A percentile compares a stretch with the other conserved stretches of the same genome.
These are phyloP conservation scores for Chionis minor DNA, from an alignment of 2,113 vertebrate genomes.

Conservation along the genomic window DNA sequence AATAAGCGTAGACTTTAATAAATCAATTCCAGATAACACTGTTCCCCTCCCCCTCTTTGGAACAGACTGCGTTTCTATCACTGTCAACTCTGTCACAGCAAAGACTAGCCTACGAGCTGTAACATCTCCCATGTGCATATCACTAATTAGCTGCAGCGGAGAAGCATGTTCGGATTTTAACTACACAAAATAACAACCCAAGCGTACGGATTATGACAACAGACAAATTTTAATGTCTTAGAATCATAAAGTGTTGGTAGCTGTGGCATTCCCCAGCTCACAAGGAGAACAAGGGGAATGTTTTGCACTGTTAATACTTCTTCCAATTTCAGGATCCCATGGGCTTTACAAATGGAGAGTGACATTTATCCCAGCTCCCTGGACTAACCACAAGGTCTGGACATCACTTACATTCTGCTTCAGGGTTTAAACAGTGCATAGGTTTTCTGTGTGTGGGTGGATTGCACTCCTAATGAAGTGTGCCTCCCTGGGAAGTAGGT, in stretches of 20 bases:
- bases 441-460: background rate
- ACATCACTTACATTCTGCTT: background rate
- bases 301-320: background rate
- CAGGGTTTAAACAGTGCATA: background rate
- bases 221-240: constrained; percentile 21
- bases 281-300: background rate
- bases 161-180: constrained; percentile 40
- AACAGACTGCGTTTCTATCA: background rate
- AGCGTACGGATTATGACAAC: background rate
- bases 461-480: background rate
- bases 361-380: background rate
- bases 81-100: constrained; percentile 13
- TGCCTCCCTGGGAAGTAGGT: background rate
- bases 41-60: background rate
- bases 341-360: background rate
- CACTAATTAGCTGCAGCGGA: constrained; percentile 48
- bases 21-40: background rate
- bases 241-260: background rate
- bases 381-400: background rate
- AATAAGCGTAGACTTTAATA: background rate
- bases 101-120: background rate
- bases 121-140: constrained; percentile 28
- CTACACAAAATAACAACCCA: constrained; percentile 39
- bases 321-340: background rate
- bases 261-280: background rate